Evolutionary conservation across 1,140 invertebrate species (phyloP), one percentile per base, ranked within the genome.

Genomic region (Paralvinella palmiformis): DNA sequence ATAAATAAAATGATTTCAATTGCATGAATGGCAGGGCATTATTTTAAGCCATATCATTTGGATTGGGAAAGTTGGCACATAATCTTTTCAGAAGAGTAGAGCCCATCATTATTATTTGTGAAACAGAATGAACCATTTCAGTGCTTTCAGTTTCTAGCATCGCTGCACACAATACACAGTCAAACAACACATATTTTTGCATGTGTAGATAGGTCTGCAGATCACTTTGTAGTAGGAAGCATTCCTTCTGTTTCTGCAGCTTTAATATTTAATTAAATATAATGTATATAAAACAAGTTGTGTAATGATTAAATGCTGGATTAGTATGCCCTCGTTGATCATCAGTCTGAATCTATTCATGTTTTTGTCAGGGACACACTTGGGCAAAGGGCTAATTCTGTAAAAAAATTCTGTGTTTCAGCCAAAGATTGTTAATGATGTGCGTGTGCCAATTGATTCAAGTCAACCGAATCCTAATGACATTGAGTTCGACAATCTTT

Each of bases 391-490:
- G 13, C 13, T 44, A 15, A 15, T 44, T n/a, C 13, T 44, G 37
- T 44, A 15, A 44, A 15, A 44, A 44, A 44, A 15, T n/a, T 13
- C 48, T 6, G 20, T 20, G 29, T 32, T 75, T 24, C 68, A 84
- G 81, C 73, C 79, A 31, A 78, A 76, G 68, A 77, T 81, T 48
- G 72, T 83, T 4, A 76, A 87, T 77, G 85, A 84, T 1, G 77
- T 77, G 2, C 76, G 73, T 62, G 72, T 85, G 29, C 91, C 92
- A 44, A 85, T 91, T 17, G 91, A 98, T 79, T 85, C 88, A 4
- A 88, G 89, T 31, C 80, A 91, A 70, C 89, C 92, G 33, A 99
- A 99, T 86, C 95, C 95, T 27, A 99, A 99, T 88, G 92, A 80
- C 55, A 60, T 77, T 31, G 80, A 82, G 67, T 99, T 99, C 86